These are phyloP conservation scores for Gonioctena quinquepunctata DNA, from an alignment of 1,140 invertebrate genomes.

Conservation along the genomic window DNA sequence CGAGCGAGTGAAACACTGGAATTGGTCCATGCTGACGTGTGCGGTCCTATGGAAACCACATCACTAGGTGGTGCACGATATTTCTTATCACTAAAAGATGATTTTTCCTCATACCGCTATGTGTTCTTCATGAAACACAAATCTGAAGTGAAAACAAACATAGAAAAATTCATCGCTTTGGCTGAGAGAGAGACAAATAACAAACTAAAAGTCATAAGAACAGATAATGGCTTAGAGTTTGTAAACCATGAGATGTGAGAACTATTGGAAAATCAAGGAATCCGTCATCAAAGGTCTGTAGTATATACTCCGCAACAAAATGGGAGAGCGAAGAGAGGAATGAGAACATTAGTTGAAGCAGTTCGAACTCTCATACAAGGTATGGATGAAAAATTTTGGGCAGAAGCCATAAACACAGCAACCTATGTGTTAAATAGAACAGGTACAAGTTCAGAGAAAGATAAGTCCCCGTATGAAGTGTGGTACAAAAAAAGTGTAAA, in stretches of 20 bases:
- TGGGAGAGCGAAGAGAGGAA: constrained; percentile 55
- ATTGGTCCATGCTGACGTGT: constrained; percentile 47
- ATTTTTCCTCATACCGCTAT: constrained; percentile 40
- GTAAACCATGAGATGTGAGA: constrained; percentile 49
- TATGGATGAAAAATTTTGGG: constrained; percentile 51
- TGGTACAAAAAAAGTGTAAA: constrained; percentile 44
- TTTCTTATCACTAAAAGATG: constrained; percentile 51
- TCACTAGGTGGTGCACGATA: constrained; percentile 46
- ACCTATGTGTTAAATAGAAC: constrained; percentile 53
- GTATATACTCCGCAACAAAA: constrained; percentile 59
- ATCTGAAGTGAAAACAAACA: constrained; percentile 28
- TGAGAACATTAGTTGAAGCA: constrained; percentile 55
- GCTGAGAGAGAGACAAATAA: constrained; percentile 48
- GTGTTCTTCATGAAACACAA: constrained; percentile 42
- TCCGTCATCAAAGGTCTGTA: constrained; percentile 51
- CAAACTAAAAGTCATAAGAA: constrained; percentile 50
- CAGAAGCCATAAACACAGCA: constrained; percentile 53
- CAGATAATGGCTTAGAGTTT: constrained; percentile 57
- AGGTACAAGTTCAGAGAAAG: constrained; percentile 42
- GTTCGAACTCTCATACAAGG: constrained; percentile 48
- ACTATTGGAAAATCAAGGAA: constrained; percentile 39
- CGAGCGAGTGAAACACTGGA: not conserved
- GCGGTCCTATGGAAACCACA: constrained; percentile 43
- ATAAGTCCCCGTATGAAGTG: constrained; percentile 51
- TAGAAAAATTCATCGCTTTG: constrained; percentile 48